phyloP scores from a whole-genome alignment of 2,113 vertebrate species.

The Chloebia gouldiae region DNA sequence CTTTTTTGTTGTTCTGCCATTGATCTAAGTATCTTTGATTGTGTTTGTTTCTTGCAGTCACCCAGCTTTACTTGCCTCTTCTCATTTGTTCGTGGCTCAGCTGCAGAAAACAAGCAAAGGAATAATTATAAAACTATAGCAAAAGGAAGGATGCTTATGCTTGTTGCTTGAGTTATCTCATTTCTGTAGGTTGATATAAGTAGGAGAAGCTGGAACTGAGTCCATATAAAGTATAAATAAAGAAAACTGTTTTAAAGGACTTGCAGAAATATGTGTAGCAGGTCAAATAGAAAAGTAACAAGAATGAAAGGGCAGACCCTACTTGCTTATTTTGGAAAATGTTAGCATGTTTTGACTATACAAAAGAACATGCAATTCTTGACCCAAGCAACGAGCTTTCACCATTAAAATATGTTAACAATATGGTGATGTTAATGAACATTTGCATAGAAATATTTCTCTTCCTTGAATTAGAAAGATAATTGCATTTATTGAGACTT shows the following conservation, averaged over 20 bases:
- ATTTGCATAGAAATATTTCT: background rate
- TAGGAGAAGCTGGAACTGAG: background rate
- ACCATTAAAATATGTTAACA: background rate
- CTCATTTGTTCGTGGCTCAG: background rate
- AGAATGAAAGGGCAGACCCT: background rate
- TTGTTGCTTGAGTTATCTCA: background rate
- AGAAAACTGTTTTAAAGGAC: background rate
- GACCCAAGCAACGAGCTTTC: background rate
- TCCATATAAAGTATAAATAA: background rate
- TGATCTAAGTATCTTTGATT: background rate
- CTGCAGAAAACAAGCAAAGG: background rate
- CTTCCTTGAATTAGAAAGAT: background rate
- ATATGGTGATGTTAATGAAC: background rate
- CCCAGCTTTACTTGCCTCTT: background rate
- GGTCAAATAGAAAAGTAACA: background rate
- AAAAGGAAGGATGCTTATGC: background rate
- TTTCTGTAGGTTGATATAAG: background rate
- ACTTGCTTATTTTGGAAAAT: background rate
- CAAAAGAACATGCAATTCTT: constrained; percentile 8
- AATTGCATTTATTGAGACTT: background rate
- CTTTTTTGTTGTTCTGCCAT: background rate
- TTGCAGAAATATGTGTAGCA: background rate
- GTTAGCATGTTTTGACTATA: background rate
- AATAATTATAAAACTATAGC: background rate
- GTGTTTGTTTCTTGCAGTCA: background rate